Base-by-base conservation (phyloP, 2,888 invertebrate species). In the Diaperis boleti region DNA sequence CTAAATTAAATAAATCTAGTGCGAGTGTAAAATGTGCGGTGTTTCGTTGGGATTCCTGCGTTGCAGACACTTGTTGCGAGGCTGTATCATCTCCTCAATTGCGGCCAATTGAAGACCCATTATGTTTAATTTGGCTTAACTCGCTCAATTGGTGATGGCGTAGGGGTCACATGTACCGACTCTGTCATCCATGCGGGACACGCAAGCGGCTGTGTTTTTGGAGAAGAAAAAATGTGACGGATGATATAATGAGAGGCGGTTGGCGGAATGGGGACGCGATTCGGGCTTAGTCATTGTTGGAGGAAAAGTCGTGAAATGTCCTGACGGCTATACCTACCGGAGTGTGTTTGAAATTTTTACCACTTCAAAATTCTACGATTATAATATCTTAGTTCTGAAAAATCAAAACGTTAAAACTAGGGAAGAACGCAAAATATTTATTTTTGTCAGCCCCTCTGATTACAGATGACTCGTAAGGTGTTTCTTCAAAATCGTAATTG, bases 91-190 rank as follows among this genome's bases (percentile, higher is more conserved):
- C 78, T 77, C 74, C 68, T 73, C 79, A 81, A 81, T 81, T 81
- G 79, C 65, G 57, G 67, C 74, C 80, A 82, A 82, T 82, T 81
- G 81, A 82, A 73, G 68, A 70, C 69, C 78, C 80, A 82, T 82
- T 82, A 81, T 74, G 72, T 74, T 78, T 79, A 83, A 83, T 83
- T 82, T 78, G 79, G 72, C 74, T 81, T 81, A 82, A 82, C 81
- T 79, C 76, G 81, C 80, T 81, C 78, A 82, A 82, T 82, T 81
- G 81, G 74, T 72, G 72, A 72, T 74, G 77, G 79, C 77, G 78
- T 78, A 78, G 79, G 80, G 80, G 81, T 81, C 81, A 80, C 76
- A 76, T 78, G 76, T 71, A 72, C 74, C 74, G 72, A 74, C 72
- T 71, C 70, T 72, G 73, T 72, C 73, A 72, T 74, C 73, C 67